Percentiles rank a stretch among this genome's conserved stretches.
These are phyloP conservation scores for Halcyon malimbica DNA, from an alignment of 2,113 vertebrate genomes.

Conservation along the genomic window DNA sequence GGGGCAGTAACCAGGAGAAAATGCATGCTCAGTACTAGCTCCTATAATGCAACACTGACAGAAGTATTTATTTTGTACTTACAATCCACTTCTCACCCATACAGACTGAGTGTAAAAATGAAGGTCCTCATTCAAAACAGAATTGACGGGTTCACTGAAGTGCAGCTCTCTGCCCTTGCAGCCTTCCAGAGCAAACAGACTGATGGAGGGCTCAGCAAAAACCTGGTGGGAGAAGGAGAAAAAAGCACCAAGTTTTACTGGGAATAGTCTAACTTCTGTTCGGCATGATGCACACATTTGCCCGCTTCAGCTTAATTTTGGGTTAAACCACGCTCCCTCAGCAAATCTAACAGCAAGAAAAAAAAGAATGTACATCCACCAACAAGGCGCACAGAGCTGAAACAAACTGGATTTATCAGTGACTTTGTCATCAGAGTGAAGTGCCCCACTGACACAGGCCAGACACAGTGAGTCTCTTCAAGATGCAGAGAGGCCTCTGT, in stretches of 20 bases:
- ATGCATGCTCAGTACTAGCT: neutral
- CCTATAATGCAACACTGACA: neutral
- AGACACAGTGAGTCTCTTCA: neutral
- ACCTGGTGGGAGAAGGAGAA: slow-evolving; percentile 55
- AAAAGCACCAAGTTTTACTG: neutral
- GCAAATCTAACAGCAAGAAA: neutral
- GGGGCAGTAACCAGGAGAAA: neutral
- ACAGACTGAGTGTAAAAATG: slow-evolving; percentile 84
- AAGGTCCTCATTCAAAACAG: slow-evolving; percentile 75
- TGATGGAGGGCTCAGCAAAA: slow-evolving; percentile 84
- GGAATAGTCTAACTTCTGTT: neutral
- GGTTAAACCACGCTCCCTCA: neutral
- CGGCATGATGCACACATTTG: neutral
- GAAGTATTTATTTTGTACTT: slow-evolving; percentile 55
- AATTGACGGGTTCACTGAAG: slow-evolving; percentile 71
- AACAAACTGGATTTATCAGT: neutral
- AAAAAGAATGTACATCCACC: neutral
- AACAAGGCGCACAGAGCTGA: neutral
- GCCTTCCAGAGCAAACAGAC: slow-evolving; percentile 82
- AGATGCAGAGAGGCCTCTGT: neutral
- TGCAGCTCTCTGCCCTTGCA: slow-evolving; percentile 83
- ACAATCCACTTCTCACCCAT: slow-evolving; percentile 84
- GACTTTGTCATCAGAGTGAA: neutral
- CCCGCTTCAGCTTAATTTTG: neutral
- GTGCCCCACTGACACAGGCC: neutral